Conservation (phyloP, 1,140 invertebrate species). For the Laupala kohalensis region DNA sequence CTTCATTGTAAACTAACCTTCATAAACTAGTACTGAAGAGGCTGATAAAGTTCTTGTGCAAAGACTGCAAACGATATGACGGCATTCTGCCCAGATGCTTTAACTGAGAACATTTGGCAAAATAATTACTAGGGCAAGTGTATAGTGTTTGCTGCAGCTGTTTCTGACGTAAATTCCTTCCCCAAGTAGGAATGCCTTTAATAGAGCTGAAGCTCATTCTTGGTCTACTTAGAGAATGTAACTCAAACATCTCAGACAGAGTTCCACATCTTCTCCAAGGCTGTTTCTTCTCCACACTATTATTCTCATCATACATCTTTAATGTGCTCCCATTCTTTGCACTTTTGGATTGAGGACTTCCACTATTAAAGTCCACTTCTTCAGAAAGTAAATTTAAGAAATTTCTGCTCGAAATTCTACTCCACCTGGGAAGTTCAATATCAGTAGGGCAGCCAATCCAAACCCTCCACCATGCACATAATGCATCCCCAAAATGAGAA, state of each 20-base stretch:
- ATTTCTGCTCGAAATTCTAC: no score
- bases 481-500: not conserved
- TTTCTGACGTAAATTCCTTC: not conserved
- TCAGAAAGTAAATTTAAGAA: no score
- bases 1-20: not conserved
- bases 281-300: not conserved
- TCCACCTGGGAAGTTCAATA: no score
- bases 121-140: not conserved
- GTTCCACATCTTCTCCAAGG: not conserved
- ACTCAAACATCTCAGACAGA: not conserved
- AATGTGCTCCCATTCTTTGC: not conserved
- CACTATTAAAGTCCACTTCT: not conserved
- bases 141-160: not conserved
- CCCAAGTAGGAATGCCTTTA: not conserved
- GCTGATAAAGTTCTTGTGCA: not conserved
- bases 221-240: not conserved
- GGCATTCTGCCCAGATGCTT: not conserved
- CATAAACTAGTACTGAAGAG: not conserved
- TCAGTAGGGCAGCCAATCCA: no score
- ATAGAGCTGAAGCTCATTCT: not conserved
- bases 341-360: not conserved
- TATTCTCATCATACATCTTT: no score
- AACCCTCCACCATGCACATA: not conserved
- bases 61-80: not conserved
- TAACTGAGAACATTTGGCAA: not conserved